These are phyloP conservation scores for Drosophila nannoptera DNA, from an alignment of 1,140 invertebrate genomes.

Conservation along the genomic window DNA sequence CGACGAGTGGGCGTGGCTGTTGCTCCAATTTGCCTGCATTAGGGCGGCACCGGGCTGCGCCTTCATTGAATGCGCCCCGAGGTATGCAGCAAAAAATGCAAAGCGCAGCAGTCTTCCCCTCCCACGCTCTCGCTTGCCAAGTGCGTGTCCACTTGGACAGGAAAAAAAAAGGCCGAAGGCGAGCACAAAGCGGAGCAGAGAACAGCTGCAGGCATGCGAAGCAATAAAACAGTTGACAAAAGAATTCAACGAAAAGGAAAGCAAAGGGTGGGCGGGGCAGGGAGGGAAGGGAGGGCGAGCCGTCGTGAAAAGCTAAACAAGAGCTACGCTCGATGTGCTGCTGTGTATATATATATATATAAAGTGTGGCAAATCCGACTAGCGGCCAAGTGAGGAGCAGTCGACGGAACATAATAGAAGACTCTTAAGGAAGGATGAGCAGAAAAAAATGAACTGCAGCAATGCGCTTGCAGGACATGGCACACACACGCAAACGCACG, in stretches of 20 bases:
- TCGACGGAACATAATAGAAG: too few species aligned
- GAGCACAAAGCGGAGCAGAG: constrained; percentile 4
- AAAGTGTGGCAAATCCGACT: too few species aligned
- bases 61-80: constrained; percentile 46
- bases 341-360: background rate
- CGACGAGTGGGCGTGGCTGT: background rate
- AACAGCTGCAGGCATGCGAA: constrained; percentile 2
- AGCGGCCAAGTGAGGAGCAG: too few species aligned
- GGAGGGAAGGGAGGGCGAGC: too few species aligned
- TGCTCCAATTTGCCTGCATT: background rate
- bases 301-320: constrained; percentile 11
- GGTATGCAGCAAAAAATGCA: constrained; percentile 25
- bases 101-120: constrained; percentile 8
- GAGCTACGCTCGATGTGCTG: constrained; percentile 18
- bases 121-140: constrained; percentile 16
- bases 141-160: constrained; percentile 51
- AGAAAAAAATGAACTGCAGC: too few species aligned
- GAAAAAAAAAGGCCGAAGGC: constrained; percentile 15
- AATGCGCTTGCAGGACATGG: too few species aligned
- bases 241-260: constrained; percentile 3
- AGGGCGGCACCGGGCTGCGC: constrained; percentile 1
- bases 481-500: too few species aligned
- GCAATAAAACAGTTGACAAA: constrained; percentile 18
- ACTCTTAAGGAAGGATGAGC: too few species aligned
- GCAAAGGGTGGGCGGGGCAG: background rate